Evolutionary conservation across 2,888 invertebrate species (phyloP).

Genomic region (Acanthacorydalis orientalis): DNA sequence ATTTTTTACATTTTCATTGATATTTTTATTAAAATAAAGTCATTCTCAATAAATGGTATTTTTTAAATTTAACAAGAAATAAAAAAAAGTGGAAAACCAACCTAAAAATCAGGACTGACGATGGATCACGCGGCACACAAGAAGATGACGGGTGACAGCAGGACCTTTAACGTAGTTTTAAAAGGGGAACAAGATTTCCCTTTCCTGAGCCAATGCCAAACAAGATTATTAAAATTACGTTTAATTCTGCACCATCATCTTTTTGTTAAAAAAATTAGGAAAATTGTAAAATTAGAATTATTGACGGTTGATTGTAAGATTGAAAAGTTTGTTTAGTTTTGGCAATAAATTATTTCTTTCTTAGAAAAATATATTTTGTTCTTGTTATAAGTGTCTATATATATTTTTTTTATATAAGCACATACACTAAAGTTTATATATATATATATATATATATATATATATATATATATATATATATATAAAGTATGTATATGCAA

Average conservation of each 20-base stretch:
- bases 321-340: neutral
- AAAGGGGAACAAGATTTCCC: slow-evolving; percentile 54
- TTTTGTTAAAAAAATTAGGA: neutral
- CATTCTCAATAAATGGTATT: neutral
- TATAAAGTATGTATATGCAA: too few relatives aligned
- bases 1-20: too few relatives aligned
- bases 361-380: too few relatives aligned
- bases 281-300: neutral
- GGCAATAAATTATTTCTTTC: neutral
- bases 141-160: slow-evolving; percentile 61
- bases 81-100: slow-evolving; percentile 6
- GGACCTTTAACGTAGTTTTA: slow-evolving; percentile 59
- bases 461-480: too few relatives aligned
- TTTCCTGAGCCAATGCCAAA: slow-evolving; percentile 26
- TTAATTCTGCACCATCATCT: neutral
- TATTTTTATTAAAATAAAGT: neutral
- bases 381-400: too few relatives aligned
- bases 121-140: slow-evolving; percentile 47
- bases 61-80: neutral
- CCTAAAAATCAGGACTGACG: slow-evolving; percentile 1
- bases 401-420: too few relatives aligned
- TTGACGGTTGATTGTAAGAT: slow-evolving; percentile 6
- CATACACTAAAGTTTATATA: too few relatives aligned
- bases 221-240: neutral
- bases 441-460: too few relatives aligned